Evolutionary conservation across 2,797 vertebrate species (phyloP).

Genomic region (Hypotaenidia okinawae): DNA sequence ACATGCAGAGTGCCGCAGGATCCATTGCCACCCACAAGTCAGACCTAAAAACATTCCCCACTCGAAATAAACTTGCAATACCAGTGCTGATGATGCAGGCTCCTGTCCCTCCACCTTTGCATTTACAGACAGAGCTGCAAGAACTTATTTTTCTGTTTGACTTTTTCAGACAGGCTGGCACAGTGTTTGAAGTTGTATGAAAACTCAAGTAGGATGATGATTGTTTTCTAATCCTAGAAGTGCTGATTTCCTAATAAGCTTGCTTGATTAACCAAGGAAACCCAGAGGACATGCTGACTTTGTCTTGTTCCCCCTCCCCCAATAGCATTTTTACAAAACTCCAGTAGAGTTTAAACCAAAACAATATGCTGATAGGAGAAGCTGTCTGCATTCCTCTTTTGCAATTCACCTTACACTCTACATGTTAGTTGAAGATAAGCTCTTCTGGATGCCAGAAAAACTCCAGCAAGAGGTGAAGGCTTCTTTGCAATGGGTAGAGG

Average conservation of each 20-base stretch:
- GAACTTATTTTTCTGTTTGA: background rate
- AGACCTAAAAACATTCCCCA: background rate
- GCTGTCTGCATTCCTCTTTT: conserved; percentile 68
- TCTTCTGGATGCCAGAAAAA: conserved; percentile 43
- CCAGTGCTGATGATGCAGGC: background rate
- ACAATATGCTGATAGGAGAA: conserved; percentile 62
- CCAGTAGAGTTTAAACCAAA: conserved; percentile 41
- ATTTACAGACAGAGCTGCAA: background rate
- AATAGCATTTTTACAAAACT: conserved; percentile 24
- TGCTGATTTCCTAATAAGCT: conserved; percentile 5
- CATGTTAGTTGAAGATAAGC: conserved; percentile 58
- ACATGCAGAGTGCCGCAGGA: background rate
- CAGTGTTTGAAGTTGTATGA: background rate
- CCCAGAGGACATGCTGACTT: conserved; percentile 2
- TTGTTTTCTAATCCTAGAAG: background rate
- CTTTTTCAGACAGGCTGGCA: background rate
- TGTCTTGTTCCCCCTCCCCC: background rate
- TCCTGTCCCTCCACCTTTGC: background rate
- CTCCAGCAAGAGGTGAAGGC: conserved; percentile 64
- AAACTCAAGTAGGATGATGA: background rate
- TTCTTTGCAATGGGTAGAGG: background rate
- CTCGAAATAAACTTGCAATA: background rate
- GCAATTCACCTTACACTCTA: conserved; percentile 51
- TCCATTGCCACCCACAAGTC: background rate
- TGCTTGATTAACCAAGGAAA: background rate